Conservation (phyloP, 2,113 vertebrate genomes). For the Struthidea cinerea region DNA sequence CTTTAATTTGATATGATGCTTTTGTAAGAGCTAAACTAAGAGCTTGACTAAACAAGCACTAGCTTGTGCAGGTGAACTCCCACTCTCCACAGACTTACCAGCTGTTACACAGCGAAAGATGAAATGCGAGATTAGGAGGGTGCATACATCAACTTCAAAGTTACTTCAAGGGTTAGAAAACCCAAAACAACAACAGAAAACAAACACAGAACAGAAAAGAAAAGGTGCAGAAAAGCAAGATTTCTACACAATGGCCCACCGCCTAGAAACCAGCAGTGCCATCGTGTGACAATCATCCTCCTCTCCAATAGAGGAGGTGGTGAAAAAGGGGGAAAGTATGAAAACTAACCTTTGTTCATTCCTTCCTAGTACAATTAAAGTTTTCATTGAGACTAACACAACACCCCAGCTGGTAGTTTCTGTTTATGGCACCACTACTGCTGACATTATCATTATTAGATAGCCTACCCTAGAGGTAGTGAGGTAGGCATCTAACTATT, state of each 20-base stretch:
- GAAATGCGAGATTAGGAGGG: neutral
- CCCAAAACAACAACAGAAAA: neutral
- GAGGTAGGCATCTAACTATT: neutral
- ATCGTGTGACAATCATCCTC: neutral
- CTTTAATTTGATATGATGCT: neutral
- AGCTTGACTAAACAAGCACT: neutral
- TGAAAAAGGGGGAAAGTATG: neutral
- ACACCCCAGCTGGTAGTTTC: rapidly evolving
- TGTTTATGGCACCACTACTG: neutral
- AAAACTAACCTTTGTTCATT: neutral
- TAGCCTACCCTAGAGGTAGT: neutral
- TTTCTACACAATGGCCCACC: rapidly evolving
- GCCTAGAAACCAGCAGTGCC: neutral
- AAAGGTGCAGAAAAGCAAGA: neutral
- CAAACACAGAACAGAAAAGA: neutral
- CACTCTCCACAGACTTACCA: neutral
- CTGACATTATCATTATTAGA: neutral
- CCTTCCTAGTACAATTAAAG: neutral
- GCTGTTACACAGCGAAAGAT: neutral
- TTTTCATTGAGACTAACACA: neutral
- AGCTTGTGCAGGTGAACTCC: neutral
- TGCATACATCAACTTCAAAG: neutral
- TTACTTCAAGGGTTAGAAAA: neutral
- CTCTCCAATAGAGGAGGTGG: neutral
- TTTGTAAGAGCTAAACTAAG: neutral